These are phyloP conservation scores for Pardalotus punctatus DNA, from an alignment of 2,113 vertebrate species.

Conservation along the genomic window DNA sequence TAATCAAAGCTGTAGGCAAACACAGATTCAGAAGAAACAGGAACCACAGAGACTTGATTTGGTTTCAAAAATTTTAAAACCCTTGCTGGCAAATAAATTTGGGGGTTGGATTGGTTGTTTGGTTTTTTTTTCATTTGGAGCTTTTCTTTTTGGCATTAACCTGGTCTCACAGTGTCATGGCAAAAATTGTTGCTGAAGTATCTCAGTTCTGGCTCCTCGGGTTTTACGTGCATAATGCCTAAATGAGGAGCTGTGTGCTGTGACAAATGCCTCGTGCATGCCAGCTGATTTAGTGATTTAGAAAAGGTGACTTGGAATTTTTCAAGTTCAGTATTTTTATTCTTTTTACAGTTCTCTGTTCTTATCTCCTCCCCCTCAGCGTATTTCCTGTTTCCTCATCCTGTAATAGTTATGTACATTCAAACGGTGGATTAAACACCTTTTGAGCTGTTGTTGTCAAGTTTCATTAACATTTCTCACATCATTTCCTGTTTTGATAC, in stretches of 20 bases:
- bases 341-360: slow-evolving; percentile 11
- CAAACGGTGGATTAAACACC: slow-evolving; percentile 43
- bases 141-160: neutral
- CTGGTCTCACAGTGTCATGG: neutral
- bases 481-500: slow-evolving; percentile 37
- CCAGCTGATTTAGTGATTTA: neutral
- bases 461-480: slow-evolving; percentile 60
- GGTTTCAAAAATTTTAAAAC: slow-evolving; percentile 34
- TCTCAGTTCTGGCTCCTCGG: neutral
- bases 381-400: slow-evolving; percentile 62
- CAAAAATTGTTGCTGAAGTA: neutral
- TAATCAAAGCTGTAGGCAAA: slow-evolving; percentile 2
- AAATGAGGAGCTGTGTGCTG: neutral
- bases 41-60: slow-evolving; percentile 11
- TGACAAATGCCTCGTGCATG: neutral
- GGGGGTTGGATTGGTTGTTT: accelerated
- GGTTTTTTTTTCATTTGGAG: neutral
- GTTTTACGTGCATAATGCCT: neutral
- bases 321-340: slow-evolving; percentile 7
- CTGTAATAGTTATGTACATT: slow-evolving; percentile 24
- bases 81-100: slow-evolving; percentile 11
- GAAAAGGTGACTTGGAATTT: slow-evolving; percentile 8
- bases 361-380: slow-evolving; percentile 10
- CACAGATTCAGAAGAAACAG: slow-evolving; percentile 18
- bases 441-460: slow-evolving; percentile 50